Conservation (phyloP, 2,797 vertebrate genomes). For the Salmo trutta region DNA sequence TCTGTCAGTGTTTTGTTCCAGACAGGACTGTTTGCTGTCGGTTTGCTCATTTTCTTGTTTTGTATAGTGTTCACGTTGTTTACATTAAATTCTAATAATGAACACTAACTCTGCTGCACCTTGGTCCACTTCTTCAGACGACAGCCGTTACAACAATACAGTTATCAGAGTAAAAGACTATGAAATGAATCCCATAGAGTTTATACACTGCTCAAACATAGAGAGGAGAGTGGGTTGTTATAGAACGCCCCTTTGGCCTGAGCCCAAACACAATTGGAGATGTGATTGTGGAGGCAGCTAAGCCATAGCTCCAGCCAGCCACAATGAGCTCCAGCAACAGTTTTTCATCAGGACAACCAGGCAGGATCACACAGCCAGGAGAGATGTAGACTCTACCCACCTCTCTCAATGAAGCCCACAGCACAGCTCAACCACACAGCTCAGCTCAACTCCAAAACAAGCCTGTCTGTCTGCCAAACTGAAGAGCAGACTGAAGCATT, state of each 20-base stretch:
- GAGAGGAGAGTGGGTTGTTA: not conserved
- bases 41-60: no score
- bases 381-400: constrained; percentile 29
- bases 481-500: constrained; percentile 7
- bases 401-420: constrained; percentile 25
- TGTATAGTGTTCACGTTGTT: no score
- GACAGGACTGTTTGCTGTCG: no score
- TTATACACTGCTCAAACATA: no score
- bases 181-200: not conserved
- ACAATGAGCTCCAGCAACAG: constrained; percentile 19
- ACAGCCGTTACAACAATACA: no score
- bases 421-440: constrained; percentile 37
- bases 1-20: no score
- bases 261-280: constrained; percentile 17
- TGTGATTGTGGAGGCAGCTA: constrained; percentile 21
- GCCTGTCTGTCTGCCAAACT: not conserved
- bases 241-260: not conserved
- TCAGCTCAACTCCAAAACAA: constrained; percentile 17
- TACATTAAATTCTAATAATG: no score
- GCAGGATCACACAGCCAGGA: constrained; percentile 33
- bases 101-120: no score
- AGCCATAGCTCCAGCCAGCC: constrained; percentile 21
- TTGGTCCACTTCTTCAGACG: no score
- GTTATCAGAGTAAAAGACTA: not conserved
- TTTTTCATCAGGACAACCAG: constrained; percentile 37